phyloP scores from a whole-genome alignment of 2,888 invertebrate species.

The Willowsia nigromaculata region DNA sequence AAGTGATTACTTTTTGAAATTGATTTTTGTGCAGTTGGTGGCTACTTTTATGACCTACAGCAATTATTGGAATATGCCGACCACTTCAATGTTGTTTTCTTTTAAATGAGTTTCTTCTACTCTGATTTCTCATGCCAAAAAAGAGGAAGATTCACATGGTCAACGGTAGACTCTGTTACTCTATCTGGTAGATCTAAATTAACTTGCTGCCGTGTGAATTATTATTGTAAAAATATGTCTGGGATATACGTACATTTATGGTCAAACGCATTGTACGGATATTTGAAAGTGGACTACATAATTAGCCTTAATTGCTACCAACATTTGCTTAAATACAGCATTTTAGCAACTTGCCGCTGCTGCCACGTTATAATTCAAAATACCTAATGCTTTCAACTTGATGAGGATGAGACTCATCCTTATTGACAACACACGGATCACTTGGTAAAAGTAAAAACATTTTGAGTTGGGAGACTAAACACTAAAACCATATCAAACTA shows the following conservation, averaged over 20 bases:
- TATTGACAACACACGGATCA: neutral
- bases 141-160: neutral
- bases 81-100: too few species aligned
- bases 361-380: neutral
- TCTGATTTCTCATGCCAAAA: neutral
- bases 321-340: neutral
- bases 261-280: neutral
- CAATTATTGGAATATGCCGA: conserved; percentile 15
- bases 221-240: neutral
- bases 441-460: neutral
- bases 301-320: neutral
- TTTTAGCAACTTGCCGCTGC: conserved; percentile 22
- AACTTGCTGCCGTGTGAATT: neutral
- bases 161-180: neutral
- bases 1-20: conserved; percentile 40
- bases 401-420: too few species aligned
- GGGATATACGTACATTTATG: conserved; percentile 19
- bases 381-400: too few species aligned
- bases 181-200: neutral
- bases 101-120: neutral
- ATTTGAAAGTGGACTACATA: conserved; percentile 4
- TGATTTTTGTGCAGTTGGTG: conserved; percentile 41
- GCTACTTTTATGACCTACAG: conserved; percentile 34
- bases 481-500: too few species aligned
- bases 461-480: too few species aligned